phyloP scores from a whole-genome alignment of 2,113 vertebrate species.

The Athene noctua region DNA sequence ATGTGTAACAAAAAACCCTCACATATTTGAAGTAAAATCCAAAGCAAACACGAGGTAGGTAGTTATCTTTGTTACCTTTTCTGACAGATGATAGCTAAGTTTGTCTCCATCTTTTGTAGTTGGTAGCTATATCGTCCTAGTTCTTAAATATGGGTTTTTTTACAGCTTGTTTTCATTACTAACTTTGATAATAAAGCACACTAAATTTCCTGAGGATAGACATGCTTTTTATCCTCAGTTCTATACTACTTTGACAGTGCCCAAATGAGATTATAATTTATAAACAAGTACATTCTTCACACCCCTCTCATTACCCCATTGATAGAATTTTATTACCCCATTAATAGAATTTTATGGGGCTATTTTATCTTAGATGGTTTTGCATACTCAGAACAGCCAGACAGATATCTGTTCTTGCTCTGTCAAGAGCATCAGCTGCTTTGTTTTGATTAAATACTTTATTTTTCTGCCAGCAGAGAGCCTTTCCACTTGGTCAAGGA shows the following conservation, averaged over 20 bases:
- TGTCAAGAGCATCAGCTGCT: background rate
- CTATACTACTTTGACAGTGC: background rate
- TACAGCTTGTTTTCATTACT: background rate
- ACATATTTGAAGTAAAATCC: background rate
- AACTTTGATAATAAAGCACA: background rate
- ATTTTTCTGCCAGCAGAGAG: background rate
- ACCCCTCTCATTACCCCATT: background rate
- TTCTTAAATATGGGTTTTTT: background rate
- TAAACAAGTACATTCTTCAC: background rate
- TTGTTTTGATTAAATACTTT: constrained; percentile 19
- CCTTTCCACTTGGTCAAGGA: constrained; percentile 28
- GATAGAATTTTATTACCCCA: background rate
- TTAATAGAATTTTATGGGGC: background rate
- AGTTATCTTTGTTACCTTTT: background rate
- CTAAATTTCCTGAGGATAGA: background rate
- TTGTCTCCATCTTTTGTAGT: background rate
- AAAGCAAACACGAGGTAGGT: background rate
- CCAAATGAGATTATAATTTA: background rate
- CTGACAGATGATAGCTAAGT: background rate
- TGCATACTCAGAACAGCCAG: background rate
- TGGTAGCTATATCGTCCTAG: background rate
- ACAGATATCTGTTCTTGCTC: background rate
- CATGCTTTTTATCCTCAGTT: rapidly evolving
- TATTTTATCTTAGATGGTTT: background rate
- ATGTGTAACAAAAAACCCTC: background rate